Evolutionary conservation across 23 tunicate species (phyloP), one percentile per base, ranked within the genome.

Genomic region (Ascidia mentula): DNA sequence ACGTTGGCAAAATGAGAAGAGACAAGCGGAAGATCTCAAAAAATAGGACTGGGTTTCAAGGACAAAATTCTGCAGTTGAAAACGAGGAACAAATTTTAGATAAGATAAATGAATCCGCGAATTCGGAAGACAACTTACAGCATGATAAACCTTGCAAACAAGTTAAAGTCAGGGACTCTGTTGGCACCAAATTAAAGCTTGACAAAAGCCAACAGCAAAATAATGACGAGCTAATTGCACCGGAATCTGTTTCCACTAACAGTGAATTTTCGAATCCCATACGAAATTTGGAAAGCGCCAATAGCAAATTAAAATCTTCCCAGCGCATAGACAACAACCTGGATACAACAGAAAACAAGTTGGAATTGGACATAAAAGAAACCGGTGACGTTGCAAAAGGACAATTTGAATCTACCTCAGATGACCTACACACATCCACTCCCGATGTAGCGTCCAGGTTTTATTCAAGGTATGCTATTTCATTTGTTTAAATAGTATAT

Each of bases 391-490:
- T n/a, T n/a, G n/a, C n/a, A n/a, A n/a, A n/a, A n/a, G n/a, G n/a
- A n/a, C n/a, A n/a, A n/a, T n/a, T n/a, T n/a, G n/a, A n/a, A n/a
- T n/a, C n/a, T n/a, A n/a, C n/a, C n/a, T n/a, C n/a, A n/a, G n/a
- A n/a, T n/a, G n/a, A n/a, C n/a, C n/a, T n/a, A n/a, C n/a, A n/a
- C n/a, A n/a, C n/a, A n/a, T n/a, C n/a, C n/a, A n/a, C n/a, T n/a
- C n/a, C n/a, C n/a, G 74, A 79, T 18, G 82, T 34, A 20, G 74
- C 82, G 61, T 70, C 69, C 0, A 32, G 72, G 2, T 79, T 79
- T 60, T 79, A 79, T 32, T 79, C 82, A 6, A 79, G 82, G 82
- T 61, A 53, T 28, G 38, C 32, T 9, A 5, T 26, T 53, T 53
- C 32, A n/a, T 71, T 34, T n/a, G 8, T 71, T 71, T 34, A 3